Evolutionary conservation across 2,888 invertebrate genomes (phyloP), one percentile per base, ranked within the genome.

Genomic region (Acanthacorydalis orientalis): DNA sequence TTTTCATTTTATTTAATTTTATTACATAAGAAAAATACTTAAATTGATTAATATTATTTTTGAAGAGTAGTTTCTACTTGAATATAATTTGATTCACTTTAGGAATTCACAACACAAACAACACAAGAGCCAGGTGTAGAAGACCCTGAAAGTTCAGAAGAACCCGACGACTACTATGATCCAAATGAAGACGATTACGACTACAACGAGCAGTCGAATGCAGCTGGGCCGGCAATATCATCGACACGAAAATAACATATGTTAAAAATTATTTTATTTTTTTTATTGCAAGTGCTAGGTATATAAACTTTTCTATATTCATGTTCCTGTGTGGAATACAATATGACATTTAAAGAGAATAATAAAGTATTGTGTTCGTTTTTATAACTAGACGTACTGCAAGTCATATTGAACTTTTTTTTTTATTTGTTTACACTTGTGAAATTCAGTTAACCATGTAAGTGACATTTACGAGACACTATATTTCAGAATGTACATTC

Each of bases 151-250:
- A 75, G 62, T 59, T 72, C 61, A 54, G 74, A 75, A 53, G 74
- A 73, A 47, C 65, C 69, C 43, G 70, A 68, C 46, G 72, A 72
- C 35, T 73, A 76, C 56, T 75, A 76, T 51, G 75, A 74, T 49
- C 60, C 57, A 32, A 70, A 61, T 50, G 69, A 73, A 54, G 75
- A 76, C 50, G 77, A 78, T 56, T 75, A 77, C 56, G 75, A 76
- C 44, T 70, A 71, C 49, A 72, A 79, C 66, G 75, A 75, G 43
- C 63, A 62, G 47, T 58, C 60, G 48, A 67, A 67, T 51, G 60
- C 62, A 45, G 64, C 64, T 41, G 48, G 40, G 57, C 61, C 50
- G 59, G 62, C 38, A 44, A 58, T 60, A 45, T 60, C 61, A 41
- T 61, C 62, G 51, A 61, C 61, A 44, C 57, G 58, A 53, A 60